Base-by-base conservation (phyloP, 2,113 vertebrate species). In the Paracanthobrama guichenoti region DNA sequence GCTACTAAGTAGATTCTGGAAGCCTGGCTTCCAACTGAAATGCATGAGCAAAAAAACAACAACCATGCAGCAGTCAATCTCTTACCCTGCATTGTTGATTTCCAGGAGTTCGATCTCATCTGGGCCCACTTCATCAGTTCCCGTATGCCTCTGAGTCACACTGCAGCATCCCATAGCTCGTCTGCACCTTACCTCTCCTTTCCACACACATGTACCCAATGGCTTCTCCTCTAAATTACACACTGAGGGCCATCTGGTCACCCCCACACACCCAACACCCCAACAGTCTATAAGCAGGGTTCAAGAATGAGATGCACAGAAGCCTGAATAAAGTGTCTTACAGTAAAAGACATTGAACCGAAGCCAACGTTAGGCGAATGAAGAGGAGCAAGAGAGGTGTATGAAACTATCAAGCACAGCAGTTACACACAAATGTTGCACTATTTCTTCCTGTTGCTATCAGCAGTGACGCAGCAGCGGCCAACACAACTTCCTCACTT, bases 81-180 rank as follows among this genome's bases (percentile, higher is more conserved):
- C 95, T 93, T 95, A 95, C 95, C 95, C 93, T 82, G 77, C 85
- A 75, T 90, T 90, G 57, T 91, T 91, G 72, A 92, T 88, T 88
- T 94, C 89, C 89, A 96, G 90, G 2, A 95, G 93, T 79, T 96
- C 94, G 2, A 94, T 92, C 89, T 95, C 94, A 24, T 95, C 95
- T 4, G 95, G 95, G 22, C 92, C 94, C 80, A 93, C 90, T 53
- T 93, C 93, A 20, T 93, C 93, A 42, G 92, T 91, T 14, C 94
- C 95, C 26, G 88, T 90, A 75, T 91, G 92, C 72, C 93, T 89
- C 87, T 94, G 91, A 20, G 94, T 94, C 89, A 94, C 90, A 44
- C 95, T 94, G 88, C 96, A 96, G 90, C 96, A 96, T 88, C 95
- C 95, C 96, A 95, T 95, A 84, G 83, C 73, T 84, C 22, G 8